A percentile compares a stretch with the other conserved stretches of the same genome.
Conservation (phyloP, 2,797 vertebrate genomes). For the Melanotaenia parkinsoni region DNA sequence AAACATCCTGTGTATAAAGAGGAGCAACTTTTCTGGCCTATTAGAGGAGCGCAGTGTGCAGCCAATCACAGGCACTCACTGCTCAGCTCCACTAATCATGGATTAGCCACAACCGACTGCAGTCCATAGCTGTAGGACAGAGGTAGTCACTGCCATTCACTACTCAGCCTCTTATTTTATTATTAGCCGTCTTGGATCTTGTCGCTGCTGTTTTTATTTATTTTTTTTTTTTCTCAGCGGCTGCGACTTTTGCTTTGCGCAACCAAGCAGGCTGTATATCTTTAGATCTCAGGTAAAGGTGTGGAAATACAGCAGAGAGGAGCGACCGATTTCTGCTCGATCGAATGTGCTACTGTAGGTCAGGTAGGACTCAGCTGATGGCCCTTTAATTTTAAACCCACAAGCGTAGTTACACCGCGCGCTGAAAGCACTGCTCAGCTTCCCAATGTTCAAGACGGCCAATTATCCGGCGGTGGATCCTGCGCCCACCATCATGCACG, state of each 20-base stretch:
- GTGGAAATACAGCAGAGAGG: slow-evolving; percentile 25
- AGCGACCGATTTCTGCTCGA: slow-evolving; percentile 28
- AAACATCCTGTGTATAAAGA: slow-evolving; percentile 10
- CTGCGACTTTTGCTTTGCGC: slow-evolving; percentile 41
- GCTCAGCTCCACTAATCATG: slow-evolving; percentile 71
- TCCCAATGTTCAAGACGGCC: slow-evolving; percentile 76
- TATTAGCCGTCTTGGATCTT: slow-evolving; percentile 61
- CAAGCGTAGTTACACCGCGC: slow-evolving; percentile 59
- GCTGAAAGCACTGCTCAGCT: slow-evolving; percentile 49
- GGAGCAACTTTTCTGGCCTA: slow-evolving; percentile 56
- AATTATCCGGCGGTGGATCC: slow-evolving; percentile 87
- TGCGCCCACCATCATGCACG: slow-evolving; percentile 79
- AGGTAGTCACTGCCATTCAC: slow-evolving; percentile 56
- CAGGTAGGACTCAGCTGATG: slow-evolving; percentile 57
- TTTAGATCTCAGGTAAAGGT: slow-evolving; percentile 64
- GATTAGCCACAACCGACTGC: slow-evolving; percentile 76
- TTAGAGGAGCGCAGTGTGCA: slow-evolving; percentile 60
- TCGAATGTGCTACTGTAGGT: slow-evolving; percentile 37
- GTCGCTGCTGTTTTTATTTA: slow-evolving; percentile 8
- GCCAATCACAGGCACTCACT: slow-evolving; percentile 72
- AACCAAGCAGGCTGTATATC: slow-evolving; percentile 19
- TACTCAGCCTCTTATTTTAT: slow-evolving; percentile 48
- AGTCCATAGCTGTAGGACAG: slow-evolving; percentile 62
- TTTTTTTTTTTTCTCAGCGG: slow-evolving; percentile 11
- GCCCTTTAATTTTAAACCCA: slow-evolving; percentile 49